phyloP scores from a whole-genome alignment of 2,113 vertebrate genomes.

The Chionomys nivalis region DNA sequence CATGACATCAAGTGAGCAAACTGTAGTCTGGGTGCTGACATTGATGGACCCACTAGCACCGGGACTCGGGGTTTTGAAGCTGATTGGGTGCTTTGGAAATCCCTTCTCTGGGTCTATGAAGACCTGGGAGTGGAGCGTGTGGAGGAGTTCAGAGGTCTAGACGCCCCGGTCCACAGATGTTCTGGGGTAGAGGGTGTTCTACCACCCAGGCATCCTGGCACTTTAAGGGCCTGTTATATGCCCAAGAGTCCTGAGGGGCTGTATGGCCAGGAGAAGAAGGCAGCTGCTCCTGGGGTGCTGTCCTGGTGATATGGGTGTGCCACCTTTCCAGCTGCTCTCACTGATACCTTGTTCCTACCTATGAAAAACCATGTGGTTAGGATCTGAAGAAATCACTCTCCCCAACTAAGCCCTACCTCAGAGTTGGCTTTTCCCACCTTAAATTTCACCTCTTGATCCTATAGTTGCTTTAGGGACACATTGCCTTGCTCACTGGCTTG shows the following conservation, averaged over 20 bases:
- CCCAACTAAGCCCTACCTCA: background rate
- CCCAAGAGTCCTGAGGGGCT: background rate
- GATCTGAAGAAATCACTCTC: background rate
- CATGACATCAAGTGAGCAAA: background rate
- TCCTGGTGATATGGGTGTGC: background rate
- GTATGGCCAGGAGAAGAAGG: background rate
- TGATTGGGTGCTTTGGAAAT: background rate
- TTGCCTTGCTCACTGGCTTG: background rate
- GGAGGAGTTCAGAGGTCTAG: background rate
- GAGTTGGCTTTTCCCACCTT: background rate
- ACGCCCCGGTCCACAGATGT: background rate
- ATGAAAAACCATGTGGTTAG: background rate
- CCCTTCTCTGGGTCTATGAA: background rate
- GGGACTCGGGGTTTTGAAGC: background rate
- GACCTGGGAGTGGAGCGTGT: background rate
- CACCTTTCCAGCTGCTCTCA: background rate
- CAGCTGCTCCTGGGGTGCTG: background rate
- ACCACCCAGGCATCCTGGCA: background rate
- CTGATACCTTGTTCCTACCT: background rate
- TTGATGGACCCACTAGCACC: background rate
- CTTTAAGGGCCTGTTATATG: background rate
- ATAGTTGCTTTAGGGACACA: background rate
- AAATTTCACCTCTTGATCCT: background rate
- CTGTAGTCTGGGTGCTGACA: accelerated
- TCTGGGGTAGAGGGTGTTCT: background rate